Base-by-base conservation (phyloP, 2,888 invertebrate genomes). In the Tinea pellionella region DNA sequence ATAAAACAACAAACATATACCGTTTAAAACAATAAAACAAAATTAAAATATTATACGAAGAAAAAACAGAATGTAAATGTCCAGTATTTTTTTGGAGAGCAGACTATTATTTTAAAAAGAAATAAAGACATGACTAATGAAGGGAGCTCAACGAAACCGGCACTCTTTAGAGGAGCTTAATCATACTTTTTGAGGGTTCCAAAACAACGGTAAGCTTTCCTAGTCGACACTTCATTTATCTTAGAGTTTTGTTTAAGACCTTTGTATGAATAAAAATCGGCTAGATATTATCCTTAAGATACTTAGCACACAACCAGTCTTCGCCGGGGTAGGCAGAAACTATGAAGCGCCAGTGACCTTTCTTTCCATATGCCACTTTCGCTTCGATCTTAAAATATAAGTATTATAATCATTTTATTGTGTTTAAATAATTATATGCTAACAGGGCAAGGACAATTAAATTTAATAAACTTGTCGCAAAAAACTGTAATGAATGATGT, bases 41-140 rank as follows among this genome's bases (percentile, higher is more conserved):
- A 37, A 37, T 37, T 37, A 9, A n/a, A 37, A 37, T 37, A 37
- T n/a, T n/a, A n/a, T 37, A 12, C 6, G 11, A 37, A 9, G 3
- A 24, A 37, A 37, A 37, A 37, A n/a, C 37, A 16, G 15, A 47
- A 47, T 47, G 47, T 47, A 47, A 47, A 47, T 47, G 15, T 47
- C 18, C 47, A 47, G 47, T 47, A 47, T 47, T 13, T 47, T 47
- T 47, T 47, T 18, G 8, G 18, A 15, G 15, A 18, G 16, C 47
- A 59, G 43, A 41, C 42, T 41, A 42, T 42, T 32, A 59, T 30
- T 30, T 41, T n/a, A 41, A 42, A 59, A 55, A 67, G 64, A 65
- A 67, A 70, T 68, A 74, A 69, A 69, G 68, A 67, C 70, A 65
- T 73, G 73, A 74, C 72, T 75, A 74, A 74, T 75, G 76, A 73